Evolutionary conservation across 2,888 invertebrate genomes (phyloP).

Genomic region (Volucella bombylans): DNA sequence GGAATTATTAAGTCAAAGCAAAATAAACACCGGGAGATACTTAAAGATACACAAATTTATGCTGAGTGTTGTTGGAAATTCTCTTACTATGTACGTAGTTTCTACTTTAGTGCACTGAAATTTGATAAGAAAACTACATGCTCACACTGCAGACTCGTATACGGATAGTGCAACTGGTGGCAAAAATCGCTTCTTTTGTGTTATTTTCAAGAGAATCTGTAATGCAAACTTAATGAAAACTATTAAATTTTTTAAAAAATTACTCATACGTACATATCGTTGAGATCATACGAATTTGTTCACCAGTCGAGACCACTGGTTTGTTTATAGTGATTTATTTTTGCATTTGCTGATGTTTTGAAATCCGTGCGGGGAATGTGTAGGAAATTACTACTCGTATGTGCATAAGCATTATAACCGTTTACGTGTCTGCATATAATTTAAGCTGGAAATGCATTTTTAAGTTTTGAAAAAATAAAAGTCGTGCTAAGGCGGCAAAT

Average conservation of each 20-base stretch:
- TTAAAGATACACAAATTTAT: conserved; percentile 30
- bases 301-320: neutral
- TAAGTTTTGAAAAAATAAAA: no score
- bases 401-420: neutral
- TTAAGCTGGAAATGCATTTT: no score
- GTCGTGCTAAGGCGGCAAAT: no score
- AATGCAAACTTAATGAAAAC: conserved; percentile 28
- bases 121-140: conserved; percentile 44
- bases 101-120: conserved; percentile 39
- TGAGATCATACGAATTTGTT: conserved; percentile 61
- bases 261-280: conserved; percentile 45
- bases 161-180: conserved; percentile 42
- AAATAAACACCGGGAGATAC: conserved; percentile 18
- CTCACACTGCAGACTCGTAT: neutral
- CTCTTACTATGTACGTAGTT: conserved; percentile 25
- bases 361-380: conserved; percentile 31
- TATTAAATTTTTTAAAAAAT: conserved; percentile 61
- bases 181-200: conserved; percentile 1
- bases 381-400: conserved; percentile 42
- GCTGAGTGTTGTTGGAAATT: conserved; percentile 23
- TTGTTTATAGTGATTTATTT: conserved; percentile 24
- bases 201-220: neutral
- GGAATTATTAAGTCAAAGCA: conserved; percentile 39
- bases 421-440: neutral
- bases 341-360: conserved; percentile 12